phyloP scores from a whole-genome alignment of 1,140 invertebrate genomes.

The Anadara kagoshimensis region DNA sequence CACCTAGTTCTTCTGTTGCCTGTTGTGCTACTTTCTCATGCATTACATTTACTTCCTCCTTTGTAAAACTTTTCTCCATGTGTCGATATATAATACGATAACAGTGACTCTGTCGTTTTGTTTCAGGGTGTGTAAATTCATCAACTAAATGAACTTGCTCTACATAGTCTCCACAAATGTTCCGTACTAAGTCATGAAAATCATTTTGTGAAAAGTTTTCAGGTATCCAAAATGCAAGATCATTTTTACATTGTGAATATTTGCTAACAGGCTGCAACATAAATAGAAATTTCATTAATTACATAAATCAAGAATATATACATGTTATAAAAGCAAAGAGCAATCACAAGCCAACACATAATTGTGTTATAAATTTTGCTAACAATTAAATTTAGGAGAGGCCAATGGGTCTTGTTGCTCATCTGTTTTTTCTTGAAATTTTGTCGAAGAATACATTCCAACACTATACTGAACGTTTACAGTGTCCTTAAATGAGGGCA shows the following conservation, averaged over 20 bases:
- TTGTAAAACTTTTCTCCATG: conserved; percentile 90
- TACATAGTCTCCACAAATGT: conserved; percentile 89
- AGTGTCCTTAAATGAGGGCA: too few relatives aligned
- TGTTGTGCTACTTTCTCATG: conserved; percentile 85
- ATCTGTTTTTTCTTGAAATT: too few relatives aligned
- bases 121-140: conserved; percentile 91
- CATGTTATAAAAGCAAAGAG: too few relatives aligned
- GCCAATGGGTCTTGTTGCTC: not conserved
- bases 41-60: conserved; percentile 90
- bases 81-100: conserved; percentile 96
- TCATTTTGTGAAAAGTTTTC: conserved; percentile 85
- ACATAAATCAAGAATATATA: not conserved
- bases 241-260: conserved; percentile 92
- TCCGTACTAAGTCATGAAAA: conserved; percentile 95
- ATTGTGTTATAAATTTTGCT: not conserved
- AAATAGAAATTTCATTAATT: not conserved
- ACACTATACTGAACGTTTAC: too few relatives aligned
- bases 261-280: conserved; percentile 87
- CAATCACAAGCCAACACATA: not conserved
- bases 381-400: not conserved
- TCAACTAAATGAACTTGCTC: conserved; percentile 91
- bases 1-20: conserved; percentile 79
- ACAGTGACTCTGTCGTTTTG: conserved; percentile 87
- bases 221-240: conserved; percentile 98
- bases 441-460: too few relatives aligned